phyloP scores from a whole-genome alignment of 2,888 invertebrate species.

The Agonum fuliginosum region DNA sequence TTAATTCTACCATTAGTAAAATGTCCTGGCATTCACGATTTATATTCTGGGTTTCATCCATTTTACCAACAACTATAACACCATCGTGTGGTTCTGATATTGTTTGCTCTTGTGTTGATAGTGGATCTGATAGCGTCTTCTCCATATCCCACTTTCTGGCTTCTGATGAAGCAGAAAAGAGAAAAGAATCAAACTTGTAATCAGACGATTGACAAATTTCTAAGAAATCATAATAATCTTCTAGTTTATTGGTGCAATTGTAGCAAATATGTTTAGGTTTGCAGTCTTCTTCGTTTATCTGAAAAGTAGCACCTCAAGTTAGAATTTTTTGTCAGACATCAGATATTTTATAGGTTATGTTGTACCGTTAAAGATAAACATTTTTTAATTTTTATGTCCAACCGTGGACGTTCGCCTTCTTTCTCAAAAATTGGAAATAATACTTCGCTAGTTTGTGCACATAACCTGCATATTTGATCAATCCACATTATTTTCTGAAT shows the following conservation, averaged over 20 bases:
- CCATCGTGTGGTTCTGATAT: slow-evolving; percentile 61
- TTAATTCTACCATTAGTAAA: slow-evolving; percentile 66
- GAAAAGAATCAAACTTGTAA: slow-evolving; percentile 69
- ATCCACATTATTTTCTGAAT: slow-evolving; percentile 64
- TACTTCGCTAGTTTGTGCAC: slow-evolving; percentile 68
- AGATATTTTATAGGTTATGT: slow-evolving; percentile 42
- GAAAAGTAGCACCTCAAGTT: slow-evolving; percentile 61
- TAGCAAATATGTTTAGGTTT: slow-evolving; percentile 71
- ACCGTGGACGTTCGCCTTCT: slow-evolving; percentile 64
- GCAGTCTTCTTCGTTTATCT: slow-evolving; percentile 69
- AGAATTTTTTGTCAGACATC: slow-evolving; percentile 1
- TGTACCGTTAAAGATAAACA: slow-evolving; percentile 70
- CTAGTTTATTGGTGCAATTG: slow-evolving; percentile 69
- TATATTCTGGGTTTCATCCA: slow-evolving; percentile 61
- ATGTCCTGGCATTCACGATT: slow-evolving; percentile 63
- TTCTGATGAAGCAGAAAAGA: slow-evolving; percentile 57
- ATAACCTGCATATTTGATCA: slow-evolving; percentile 69
- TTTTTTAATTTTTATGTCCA: slow-evolving; percentile 70
- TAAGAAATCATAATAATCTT: slow-evolving; percentile 69
- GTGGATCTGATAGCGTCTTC: slow-evolving; percentile 39
- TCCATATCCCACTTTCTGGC: slow-evolving; percentile 46
- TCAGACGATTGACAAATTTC: slow-evolving; percentile 69
- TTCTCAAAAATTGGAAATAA: slow-evolving; percentile 69
- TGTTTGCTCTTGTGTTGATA: slow-evolving; percentile 41
- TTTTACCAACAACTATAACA: slow-evolving; percentile 65